These are phyloP conservation scores for Galleria mellonella DNA, from an alignment of 1,140 invertebrate species.

Conservation along the genomic window DNA sequence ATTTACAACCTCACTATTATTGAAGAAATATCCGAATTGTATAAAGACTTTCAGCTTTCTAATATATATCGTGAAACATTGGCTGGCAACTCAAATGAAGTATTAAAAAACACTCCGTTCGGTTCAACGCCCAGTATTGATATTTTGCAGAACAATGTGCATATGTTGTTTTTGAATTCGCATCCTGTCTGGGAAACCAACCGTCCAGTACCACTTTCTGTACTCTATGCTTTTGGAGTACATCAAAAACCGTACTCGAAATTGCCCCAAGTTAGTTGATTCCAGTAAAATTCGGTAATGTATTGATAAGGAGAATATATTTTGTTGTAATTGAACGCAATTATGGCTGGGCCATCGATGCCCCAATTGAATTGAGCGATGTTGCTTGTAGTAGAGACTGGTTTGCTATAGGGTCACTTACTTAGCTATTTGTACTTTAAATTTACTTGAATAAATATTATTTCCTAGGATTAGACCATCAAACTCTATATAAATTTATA, in stretches of 20 bases:
- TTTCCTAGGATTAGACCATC: too few species aligned
- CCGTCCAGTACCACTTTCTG: slow-evolving; percentile 66
- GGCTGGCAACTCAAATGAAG: neutral
- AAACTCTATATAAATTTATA: too few species aligned
- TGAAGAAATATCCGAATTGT: slow-evolving; percentile 18
- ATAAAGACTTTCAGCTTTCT: slow-evolving; percentile 4
- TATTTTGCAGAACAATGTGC: slow-evolving; percentile 52
- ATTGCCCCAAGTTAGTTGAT: slow-evolving; percentile 45
- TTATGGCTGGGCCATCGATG: too few species aligned
- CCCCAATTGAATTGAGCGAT: too few species aligned
- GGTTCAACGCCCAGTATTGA: slow-evolving; percentile 35
- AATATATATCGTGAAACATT: neutral
- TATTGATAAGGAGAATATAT: too few species aligned
- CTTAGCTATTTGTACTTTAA: too few species aligned
- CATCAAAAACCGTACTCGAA: slow-evolving; percentile 40
- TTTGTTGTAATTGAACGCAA: too few species aligned
- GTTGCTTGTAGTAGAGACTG: too few species aligned
- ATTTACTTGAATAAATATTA: too few species aligned
- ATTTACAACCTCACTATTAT: slow-evolving; percentile 10
- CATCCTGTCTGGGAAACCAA: slow-evolving; percentile 70
- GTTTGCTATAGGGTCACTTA: too few species aligned
- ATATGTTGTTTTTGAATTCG: slow-evolving; percentile 72
- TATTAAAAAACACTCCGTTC: slow-evolving; percentile 36
- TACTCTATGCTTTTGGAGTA: slow-evolving; percentile 72
- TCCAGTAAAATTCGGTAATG: too few species aligned